Conservation (phyloP, 64 coral and sea anemone genomes). For the Anthopleura sola region DNA sequence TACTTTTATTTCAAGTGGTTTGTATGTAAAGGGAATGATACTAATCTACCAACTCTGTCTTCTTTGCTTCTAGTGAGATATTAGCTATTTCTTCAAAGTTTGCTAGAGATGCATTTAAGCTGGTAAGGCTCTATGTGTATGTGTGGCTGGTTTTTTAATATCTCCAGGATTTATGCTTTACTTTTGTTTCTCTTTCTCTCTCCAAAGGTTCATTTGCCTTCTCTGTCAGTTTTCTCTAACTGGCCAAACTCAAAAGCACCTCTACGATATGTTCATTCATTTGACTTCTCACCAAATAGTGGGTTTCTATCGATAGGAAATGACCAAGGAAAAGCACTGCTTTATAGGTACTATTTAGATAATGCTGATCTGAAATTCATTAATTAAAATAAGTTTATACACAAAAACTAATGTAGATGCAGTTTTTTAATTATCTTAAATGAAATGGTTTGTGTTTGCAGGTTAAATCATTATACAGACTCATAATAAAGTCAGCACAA, state of each 20-base stretch:
- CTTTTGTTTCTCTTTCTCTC: neutral
- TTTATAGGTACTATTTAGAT: conserved; percentile 50
- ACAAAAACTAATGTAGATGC: too few species aligned
- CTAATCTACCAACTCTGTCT: neutral
- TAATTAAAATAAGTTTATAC: too few species aligned
- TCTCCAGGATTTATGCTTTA: neutral
- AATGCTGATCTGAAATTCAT: too few species aligned
- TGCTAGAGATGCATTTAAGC: conserved; percentile 69
- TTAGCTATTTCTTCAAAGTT: conserved; percentile 71
- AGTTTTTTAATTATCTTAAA: neutral
- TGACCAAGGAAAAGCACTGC: conserved; percentile 67
- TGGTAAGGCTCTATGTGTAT: conserved; percentile 50
- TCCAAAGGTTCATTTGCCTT: conserved; percentile 68
- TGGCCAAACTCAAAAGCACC: conserved; percentile 77
- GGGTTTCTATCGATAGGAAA: conserved; percentile 86
- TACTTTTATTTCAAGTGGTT: neutral
- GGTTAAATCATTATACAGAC: conserved; percentile 60
- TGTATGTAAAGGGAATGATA: neutral
- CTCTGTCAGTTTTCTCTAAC: conserved; percentile 84
- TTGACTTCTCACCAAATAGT: conserved; percentile 95
- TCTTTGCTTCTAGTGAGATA: conserved; percentile 69
- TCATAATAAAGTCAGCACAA: conserved; percentile 14
- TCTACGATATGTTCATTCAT: conserved; percentile 66
- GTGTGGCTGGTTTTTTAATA: neutral
- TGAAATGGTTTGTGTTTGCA: too few species aligned